phyloP scores from a whole-genome alignment of 2,797 vertebrate genomes.

The Sylvia borin region DNA sequence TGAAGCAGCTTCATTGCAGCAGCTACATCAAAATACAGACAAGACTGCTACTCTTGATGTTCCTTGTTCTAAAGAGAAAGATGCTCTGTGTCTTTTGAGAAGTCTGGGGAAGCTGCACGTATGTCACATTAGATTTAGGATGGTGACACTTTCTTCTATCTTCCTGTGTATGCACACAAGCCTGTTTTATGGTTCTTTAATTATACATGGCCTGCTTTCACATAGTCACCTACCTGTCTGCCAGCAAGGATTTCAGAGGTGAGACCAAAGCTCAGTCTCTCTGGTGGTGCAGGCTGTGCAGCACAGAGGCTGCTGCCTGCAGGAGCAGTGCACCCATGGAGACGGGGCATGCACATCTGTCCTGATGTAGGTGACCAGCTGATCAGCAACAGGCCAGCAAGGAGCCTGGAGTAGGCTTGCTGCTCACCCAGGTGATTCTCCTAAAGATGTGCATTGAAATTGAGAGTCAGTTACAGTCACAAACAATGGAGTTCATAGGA shows the following conservation, averaged over 20 bases:
- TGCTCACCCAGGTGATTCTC: slow-evolving; percentile 10
- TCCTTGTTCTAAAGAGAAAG: background rate
- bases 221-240: background rate
- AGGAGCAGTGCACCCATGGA: background rate
- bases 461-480: background rate
- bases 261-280: background rate
- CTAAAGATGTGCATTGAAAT: background rate
- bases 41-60: background rate
- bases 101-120: background rate
- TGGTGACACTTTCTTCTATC: background rate
- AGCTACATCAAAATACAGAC: background rate
- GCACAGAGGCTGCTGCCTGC: background rate
- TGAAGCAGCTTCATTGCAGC: background rate
- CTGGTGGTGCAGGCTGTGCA: background rate
- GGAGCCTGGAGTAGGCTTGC: background rate
- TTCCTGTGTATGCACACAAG: background rate
- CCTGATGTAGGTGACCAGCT: background rate
- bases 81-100: background rate
- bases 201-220: background rate
- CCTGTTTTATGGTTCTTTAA: background rate
- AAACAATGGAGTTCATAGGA: background rate
- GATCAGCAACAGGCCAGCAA: background rate
- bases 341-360: slow-evolving; percentile 8
- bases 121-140: background rate
- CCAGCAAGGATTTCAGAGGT: background rate